Evolutionary conservation across 2,797 vertebrate species (phyloP).

Genomic region (Perodicticus potto): DNA sequence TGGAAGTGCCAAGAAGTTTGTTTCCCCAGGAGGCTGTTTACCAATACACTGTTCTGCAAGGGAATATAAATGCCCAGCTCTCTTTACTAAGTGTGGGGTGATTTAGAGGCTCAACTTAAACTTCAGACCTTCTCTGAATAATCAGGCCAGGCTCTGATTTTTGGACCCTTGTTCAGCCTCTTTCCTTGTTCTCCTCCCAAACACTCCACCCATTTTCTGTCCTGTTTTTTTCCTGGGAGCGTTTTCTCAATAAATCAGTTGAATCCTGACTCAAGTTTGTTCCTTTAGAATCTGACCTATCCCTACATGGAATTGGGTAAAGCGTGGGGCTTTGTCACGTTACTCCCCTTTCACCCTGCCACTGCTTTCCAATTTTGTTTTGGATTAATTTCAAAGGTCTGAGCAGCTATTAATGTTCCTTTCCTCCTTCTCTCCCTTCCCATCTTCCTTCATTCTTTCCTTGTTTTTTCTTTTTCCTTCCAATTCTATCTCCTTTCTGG

Average conservation of each 20-base stretch:
- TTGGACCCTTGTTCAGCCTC: not conserved
- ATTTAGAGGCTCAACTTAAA: not conserved
- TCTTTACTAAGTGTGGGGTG: not conserved
- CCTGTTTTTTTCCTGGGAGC: not conserved
- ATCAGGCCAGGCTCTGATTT: not conserved
- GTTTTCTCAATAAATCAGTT: conserved; percentile 7
- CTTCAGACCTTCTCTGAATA: not conserved
- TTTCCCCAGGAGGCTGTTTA: not conserved
- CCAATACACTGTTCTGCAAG: not conserved
- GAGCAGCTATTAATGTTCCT: not conserved
- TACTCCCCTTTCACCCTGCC: too few species aligned
- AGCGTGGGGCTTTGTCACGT: not conserved
- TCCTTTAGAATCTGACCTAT: not conserved
- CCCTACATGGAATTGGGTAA: not conserved
- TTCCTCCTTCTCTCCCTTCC: not conserved
- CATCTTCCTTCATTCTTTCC: not conserved
- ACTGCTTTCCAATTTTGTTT: not conserved
- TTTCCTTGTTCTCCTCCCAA: not conserved
- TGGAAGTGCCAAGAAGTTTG: not conserved
- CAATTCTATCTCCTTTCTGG: not conserved
- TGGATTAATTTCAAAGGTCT: not conserved
- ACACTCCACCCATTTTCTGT: not conserved
- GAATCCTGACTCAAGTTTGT: not conserved
- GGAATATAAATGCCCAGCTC: not conserved
- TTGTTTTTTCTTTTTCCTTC: not conserved